Evolutionary conservation across 2,888 invertebrate genomes (phyloP).

Genomic region (Caenorhabditis sinica): DNA sequence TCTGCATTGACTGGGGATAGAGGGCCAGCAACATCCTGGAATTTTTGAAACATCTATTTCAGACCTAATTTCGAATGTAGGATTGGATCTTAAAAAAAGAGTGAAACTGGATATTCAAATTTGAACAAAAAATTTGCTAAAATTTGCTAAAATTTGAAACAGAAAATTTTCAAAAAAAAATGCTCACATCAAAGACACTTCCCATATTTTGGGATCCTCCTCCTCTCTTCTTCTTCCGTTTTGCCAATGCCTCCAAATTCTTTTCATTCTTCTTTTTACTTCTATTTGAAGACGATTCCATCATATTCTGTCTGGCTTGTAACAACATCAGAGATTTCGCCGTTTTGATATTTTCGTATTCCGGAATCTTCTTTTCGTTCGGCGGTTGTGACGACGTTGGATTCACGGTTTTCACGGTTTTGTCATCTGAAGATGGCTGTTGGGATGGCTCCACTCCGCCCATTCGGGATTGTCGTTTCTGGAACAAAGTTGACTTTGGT

Average conservation of each 20-base stretch:
- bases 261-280: slow-evolving; percentile 21
- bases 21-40: slow-evolving; percentile 9
- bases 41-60: background rate
- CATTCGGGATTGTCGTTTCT: slow-evolving; percentile 20
- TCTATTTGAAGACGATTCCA: slow-evolving; percentile 7
- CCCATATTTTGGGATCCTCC: slow-evolving; percentile 13
- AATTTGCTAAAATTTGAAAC: too few species aligned
- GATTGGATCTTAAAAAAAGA: too few species aligned
- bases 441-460: background rate
- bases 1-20: slow-evolving; percentile 13
- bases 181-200: slow-evolving; percentile 22
- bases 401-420: background rate
- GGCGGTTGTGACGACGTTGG: background rate
- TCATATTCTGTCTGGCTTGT: background rate
- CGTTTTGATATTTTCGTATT: slow-evolving; percentile 12
- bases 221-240: slow-evolving; percentile 8
- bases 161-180: too few species aligned
- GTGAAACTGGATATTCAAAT: too few species aligned
- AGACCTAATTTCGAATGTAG: too few species aligned
- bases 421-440: background rate
- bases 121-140: too few species aligned
- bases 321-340: background rate
- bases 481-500: too few species aligned
- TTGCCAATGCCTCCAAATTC: background rate
- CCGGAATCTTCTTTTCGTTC: background rate